Percentiles rank a stretch among this genome's conserved stretches.
Evolutionary conservation across 1,140 invertebrate genomes (phyloP).

Genomic region (Drosophila equinoxialis): DNA sequence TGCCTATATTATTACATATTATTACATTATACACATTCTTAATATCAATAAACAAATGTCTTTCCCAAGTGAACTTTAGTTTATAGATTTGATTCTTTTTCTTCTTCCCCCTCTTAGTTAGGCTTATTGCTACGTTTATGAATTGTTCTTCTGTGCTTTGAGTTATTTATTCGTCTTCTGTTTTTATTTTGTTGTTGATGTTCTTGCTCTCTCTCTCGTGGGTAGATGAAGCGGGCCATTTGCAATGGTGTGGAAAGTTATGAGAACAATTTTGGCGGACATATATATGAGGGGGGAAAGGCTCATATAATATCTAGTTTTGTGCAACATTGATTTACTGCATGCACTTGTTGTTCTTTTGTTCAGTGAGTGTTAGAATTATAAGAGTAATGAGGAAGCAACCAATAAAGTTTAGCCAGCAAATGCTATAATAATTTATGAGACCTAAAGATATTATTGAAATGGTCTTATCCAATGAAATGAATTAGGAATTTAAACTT

Average conservation of each 20-base stretch:
- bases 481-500: too few relatives aligned
- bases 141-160: neutral
- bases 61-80: too few relatives aligned
- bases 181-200: constrained; percentile 6
- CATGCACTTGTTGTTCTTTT: constrained; percentile 15
- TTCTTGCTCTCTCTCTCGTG: neutral
- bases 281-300: constrained; percentile 46
- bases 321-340: constrained; percentile 65
- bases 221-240: constrained; percentile 37
- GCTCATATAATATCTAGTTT: constrained; percentile 66
- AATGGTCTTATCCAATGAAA: too few relatives aligned
- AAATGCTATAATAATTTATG: neutral
- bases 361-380: constrained; percentile 19
- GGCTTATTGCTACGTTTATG: neutral
- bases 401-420: neutral
- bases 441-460: neutral
- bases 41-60: too few relatives aligned
- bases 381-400: constrained; percentile 15
- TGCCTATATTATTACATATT: too few relatives aligned
- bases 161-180: constrained; percentile 9
- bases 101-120: neutral
- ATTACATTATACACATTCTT: too few relatives aligned
- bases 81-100: too few relatives aligned
- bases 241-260: constrained; percentile 62
- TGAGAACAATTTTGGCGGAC: constrained; percentile 58